These are phyloP conservation scores for Ophiothrix spiculata DNA, from an alignment of 35 echinoderm and acorn worm genomes.

Conservation along the genomic window DNA sequence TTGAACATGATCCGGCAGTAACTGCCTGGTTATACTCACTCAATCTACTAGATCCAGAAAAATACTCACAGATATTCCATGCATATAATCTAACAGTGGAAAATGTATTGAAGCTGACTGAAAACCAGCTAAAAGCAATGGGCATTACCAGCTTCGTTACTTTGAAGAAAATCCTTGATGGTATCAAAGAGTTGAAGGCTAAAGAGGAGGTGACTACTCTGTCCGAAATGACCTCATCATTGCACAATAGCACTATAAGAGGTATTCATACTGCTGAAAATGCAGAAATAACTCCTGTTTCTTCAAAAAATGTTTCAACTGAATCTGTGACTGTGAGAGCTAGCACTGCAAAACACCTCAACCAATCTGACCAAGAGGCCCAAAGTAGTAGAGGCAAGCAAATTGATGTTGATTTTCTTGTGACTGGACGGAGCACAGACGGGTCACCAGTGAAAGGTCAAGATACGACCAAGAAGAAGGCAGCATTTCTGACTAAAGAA, in stretches of 20 bases:
- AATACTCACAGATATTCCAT: constrained; percentile 29
- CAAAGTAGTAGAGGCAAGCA: too few relatives aligned
- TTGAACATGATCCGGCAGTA: constrained; percentile 16
- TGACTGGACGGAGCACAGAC: neutral
- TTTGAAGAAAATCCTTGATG: constrained; percentile 17
- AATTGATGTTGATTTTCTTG: neutral
- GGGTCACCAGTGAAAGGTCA: neutral
- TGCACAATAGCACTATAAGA: too few relatives aligned
- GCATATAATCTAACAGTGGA: constrained; percentile 35
- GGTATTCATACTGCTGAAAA: too few relatives aligned
- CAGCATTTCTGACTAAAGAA: neutral
- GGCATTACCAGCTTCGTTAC: neutral
- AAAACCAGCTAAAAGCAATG: constrained; percentile 24
- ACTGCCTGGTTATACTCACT: constrained; percentile 28
- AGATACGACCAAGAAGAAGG: neutral
- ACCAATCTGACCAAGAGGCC: too few relatives aligned
- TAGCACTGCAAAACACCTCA: too few relatives aligned
- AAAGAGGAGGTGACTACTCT: neutral
- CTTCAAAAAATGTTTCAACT: too few relatives aligned
- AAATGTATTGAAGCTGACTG: neutral
- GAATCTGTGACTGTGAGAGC: too few relatives aligned
- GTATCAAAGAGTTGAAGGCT: constrained; percentile 12
- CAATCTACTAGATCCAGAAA: constrained; percentile 24
- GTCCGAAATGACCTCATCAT: too few relatives aligned
- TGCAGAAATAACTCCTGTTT: too few relatives aligned